These are phyloP conservation scores for Chaetophractus vellerosus DNA, from an alignment of 2,797 vertebrate species.

Conservation along the genomic window DNA sequence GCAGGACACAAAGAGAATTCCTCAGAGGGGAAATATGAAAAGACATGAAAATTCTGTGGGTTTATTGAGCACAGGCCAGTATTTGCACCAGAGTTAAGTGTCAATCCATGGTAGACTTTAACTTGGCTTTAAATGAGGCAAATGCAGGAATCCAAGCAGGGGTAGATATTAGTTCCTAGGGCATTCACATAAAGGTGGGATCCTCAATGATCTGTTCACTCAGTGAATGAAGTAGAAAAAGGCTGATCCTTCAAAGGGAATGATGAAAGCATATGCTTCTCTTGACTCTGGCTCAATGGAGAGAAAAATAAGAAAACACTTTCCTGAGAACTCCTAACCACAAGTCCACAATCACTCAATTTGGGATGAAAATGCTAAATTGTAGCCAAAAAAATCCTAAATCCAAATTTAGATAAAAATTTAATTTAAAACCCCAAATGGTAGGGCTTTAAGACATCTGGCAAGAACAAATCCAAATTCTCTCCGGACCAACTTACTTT, in stretches of 20 bases:
- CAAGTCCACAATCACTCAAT: constrained; percentile 66
- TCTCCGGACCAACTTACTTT: constrained; percentile 56
- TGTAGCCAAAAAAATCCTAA: constrained; percentile 53
- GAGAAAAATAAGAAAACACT: constrained; percentile 45
- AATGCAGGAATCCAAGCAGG: constrained; percentile 4
- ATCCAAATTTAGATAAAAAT: constrained; percentile 77
- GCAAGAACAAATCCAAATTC: constrained; percentile 41
- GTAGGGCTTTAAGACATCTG: constrained; percentile 53
- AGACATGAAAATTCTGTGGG: not conserved
- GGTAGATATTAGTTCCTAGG: not conserved
- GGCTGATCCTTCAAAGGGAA: not conserved
- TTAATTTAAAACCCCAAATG: constrained; percentile 73
- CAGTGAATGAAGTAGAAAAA: not conserved
- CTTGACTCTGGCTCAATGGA: constrained; percentile 29
- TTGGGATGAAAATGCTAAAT: constrained; percentile 58
- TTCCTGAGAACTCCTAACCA: constrained; percentile 61
- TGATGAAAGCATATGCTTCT: not conserved
- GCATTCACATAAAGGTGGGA: not conserved
- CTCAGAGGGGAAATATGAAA: not conserved
- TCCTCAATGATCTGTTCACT: not conserved
- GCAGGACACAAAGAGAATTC: not conserved
- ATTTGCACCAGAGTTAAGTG: not conserved
- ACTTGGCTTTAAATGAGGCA: not conserved
- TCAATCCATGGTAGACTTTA: not conserved
- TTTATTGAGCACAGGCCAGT: not conserved